phyloP scores from a whole-genome alignment of 2,113 vertebrate species.

The Opisthocomus hoazin region DNA sequence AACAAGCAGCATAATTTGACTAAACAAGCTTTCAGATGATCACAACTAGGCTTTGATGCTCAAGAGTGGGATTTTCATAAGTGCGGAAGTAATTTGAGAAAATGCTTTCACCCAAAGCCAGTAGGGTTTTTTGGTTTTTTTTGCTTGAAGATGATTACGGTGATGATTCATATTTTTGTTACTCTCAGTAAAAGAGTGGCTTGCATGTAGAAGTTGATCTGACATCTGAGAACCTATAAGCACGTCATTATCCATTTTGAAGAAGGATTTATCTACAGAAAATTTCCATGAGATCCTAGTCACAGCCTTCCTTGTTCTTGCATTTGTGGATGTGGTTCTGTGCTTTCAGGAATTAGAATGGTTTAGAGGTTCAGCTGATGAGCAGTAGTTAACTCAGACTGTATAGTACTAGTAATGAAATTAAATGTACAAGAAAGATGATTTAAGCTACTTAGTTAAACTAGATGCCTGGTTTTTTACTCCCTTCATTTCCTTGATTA shows the following conservation, averaged over 20 bases:
- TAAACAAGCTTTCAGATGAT: conserved; percentile 34
- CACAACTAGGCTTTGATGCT: conserved; percentile 2
- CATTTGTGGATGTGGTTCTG: not conserved
- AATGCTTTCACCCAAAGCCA: conserved; percentile 16
- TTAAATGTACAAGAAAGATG: not conserved
- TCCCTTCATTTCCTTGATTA: not conserved
- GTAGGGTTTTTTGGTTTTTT: not conserved
- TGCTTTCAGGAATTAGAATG: not conserved
- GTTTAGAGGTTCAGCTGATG: not conserved
- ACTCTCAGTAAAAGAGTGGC: not conserved
- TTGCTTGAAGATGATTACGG: not conserved
- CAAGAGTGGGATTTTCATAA: conserved; percentile 28
- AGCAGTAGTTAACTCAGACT: not conserved
- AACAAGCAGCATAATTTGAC: conserved; percentile 15
- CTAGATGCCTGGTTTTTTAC: not conserved
- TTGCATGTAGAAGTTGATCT: not conserved
- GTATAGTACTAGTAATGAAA: not conserved
- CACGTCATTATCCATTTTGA: not conserved
- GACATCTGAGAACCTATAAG: not conserved
- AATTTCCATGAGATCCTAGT: not conserved
- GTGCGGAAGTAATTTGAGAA: conserved; percentile 14
- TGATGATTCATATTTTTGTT: conserved; percentile 29
- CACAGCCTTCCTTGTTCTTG: not conserved
- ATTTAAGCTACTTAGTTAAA: not conserved
- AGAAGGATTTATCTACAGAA: not conserved